Evolutionary conservation across 2,113 vertebrate genomes (phyloP), one percentile per base, ranked within the genome.

Genomic region (Malurus alboscapulatus): DNA sequence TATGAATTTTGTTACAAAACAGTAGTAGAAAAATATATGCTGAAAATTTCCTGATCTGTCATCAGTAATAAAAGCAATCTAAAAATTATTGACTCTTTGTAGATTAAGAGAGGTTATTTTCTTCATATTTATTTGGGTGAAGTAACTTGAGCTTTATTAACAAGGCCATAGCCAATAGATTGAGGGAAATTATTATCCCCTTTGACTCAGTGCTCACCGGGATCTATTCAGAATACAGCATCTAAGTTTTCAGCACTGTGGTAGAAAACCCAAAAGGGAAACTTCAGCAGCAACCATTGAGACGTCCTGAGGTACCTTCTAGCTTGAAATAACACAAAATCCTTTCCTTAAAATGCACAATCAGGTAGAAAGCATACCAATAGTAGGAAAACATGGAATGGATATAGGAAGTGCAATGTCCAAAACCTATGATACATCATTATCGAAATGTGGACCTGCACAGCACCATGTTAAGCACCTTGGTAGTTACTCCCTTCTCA

Each of bases 1-100:
- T 85, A 51, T 78, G 51, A 87, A 95, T 90, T 94, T 42, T 75
- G 38, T 54, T 69, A 17, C 50, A 96, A 93, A 91, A 86, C 54
- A 36, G 15, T 15, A 45, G 63, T 51, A 68, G 61, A 76, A 83
- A 88, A 93, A 93, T 84, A 68, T 29, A 80, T 82, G 50, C 71
- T 91, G 71, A 93, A 93, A 93, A 90, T 90, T 7, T 80, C 50
- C 63, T 84, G 58, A 69, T 53, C 57, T 92, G 62, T 86, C 67
- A 83, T 96, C 69, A 95, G 78, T 91, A 87, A 92, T 88, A 90
- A 84, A 94, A 96, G 53, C 51, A 92, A 22, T 36, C 26, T 96
- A 82, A 93, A 84, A 94, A 75, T 73, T 79, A 68, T 80, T 88
- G 36, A 40, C 48, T 88, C 40, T 80, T 47, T 86, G 62, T 81